phyloP scores from a whole-genome alignment of 2,888 invertebrate species.

The Rhingia campestris region DNA sequence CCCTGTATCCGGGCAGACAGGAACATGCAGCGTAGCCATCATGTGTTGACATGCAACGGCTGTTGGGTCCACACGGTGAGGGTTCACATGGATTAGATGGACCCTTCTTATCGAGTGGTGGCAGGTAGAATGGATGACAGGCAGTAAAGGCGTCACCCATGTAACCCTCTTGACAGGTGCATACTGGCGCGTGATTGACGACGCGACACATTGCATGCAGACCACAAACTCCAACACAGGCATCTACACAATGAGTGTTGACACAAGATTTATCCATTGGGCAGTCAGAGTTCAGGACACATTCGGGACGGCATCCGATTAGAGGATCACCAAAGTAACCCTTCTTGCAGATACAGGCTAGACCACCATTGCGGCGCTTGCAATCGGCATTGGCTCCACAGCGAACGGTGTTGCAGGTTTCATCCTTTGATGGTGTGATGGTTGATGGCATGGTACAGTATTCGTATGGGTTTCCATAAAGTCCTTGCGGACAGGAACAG shows the following conservation, averaged over 20 bases:
- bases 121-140: slow-evolving; percentile 85
- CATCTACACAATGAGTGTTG: slow-evolving; percentile 90
- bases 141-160: slow-evolving; percentile 90
- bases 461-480: slow-evolving; percentile 90
- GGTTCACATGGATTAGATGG: slow-evolving; percentile 89
- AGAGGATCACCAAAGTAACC: slow-evolving; percentile 92
- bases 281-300: slow-evolving; percentile 92
- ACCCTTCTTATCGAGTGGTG: slow-evolving; percentile 79
- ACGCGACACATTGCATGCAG: slow-evolving; percentile 88
- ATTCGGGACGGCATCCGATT: slow-evolving; percentile 90
- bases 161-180: slow-evolving; percentile 88
- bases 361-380: slow-evolving; percentile 86
- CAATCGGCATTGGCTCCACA: slow-evolving; percentile 91
- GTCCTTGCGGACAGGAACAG: slow-evolving; percentile 87
- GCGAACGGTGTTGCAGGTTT: slow-evolving; percentile 87
- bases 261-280: slow-evolving; percentile 88
- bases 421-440: slow-evolving; percentile 78
- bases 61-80: slow-evolving; percentile 91
- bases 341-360: slow-evolving; percentile 88
- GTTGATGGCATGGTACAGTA: slow-evolving; percentile 86
- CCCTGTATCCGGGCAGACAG: slow-evolving; percentile 89
- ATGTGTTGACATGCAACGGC: slow-evolving; percentile 88
- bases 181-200: slow-evolving; percentile 90
- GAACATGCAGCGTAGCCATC: slow-evolving; percentile 91
- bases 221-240: slow-evolving; percentile 90